Evolutionary conservation across 2,797 vertebrate species (phyloP).

Genomic region (Poecilia picta): DNA sequence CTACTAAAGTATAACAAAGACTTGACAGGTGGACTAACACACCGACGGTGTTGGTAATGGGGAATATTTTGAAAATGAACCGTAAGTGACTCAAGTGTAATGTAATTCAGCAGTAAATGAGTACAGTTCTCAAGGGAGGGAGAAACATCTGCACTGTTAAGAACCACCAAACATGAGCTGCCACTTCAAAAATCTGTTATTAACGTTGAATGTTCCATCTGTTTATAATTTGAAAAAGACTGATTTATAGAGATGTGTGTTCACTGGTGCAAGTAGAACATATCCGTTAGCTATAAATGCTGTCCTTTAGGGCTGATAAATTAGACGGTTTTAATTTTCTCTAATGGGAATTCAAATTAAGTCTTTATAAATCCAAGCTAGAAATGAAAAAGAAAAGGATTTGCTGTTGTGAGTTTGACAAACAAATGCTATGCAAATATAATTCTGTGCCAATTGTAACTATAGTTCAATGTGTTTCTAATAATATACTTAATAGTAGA

Average conservation of each 20-base stretch:
- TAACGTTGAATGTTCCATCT: conserved; percentile 62
- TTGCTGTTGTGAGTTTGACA: conserved; percentile 25
- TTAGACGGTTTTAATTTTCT: conserved; percentile 51
- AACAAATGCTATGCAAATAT: conserved; percentile 12
- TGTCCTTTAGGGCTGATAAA: conserved; percentile 58
- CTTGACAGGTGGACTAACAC: conserved; percentile 30
- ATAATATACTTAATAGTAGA: neutral
- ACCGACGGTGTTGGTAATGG: neutral
- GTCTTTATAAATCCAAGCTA: conserved; percentile 31
- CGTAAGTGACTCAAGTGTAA: conserved; percentile 52
- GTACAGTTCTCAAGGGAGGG: conserved; percentile 31
- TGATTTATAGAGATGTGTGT: conserved; percentile 29
- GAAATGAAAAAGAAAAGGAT: conserved; percentile 40
- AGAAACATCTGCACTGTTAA: conserved; percentile 48
- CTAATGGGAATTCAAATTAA: conserved; percentile 62
- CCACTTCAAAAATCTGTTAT: conserved; percentile 44
- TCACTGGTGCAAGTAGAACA: conserved; percentile 48
- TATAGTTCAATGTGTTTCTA: conserved; percentile 1
- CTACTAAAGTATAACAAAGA: conserved; percentile 5
- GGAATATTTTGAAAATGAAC: conserved; percentile 33
- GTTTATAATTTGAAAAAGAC: conserved; percentile 65
- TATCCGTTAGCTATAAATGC: conserved; percentile 51
- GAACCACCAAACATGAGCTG: conserved; percentile 37
- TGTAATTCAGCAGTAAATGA: conserved; percentile 58
- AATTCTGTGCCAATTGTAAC: conserved; percentile 6